A percentile compares a stretch with the other conserved stretches of the same genome.
Conservation (phyloP, 1,140 invertebrate genomes). For the Solen grandis region DNA sequence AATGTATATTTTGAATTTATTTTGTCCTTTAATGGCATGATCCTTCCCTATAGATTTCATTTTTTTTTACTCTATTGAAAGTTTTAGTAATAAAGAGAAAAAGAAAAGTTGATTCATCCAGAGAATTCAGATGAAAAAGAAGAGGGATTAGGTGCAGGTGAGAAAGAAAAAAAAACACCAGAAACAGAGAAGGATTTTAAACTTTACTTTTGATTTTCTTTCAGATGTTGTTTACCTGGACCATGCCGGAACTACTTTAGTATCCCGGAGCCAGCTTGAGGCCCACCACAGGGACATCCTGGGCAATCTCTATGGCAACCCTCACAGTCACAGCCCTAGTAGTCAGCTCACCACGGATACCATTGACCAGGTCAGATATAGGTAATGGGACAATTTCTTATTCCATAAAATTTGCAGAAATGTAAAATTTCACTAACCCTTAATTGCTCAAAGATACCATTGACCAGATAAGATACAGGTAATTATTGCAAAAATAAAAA, state of each 20-base stretch:
- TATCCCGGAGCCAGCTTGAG: constrained; percentile 88
- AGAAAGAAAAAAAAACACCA: no score
- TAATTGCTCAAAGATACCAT: constrained; percentile 89
- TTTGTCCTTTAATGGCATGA: no score
- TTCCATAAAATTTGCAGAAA: background rate
- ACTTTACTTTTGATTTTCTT: no score
- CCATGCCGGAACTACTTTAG: constrained; percentile 93
- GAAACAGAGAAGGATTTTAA: no score
- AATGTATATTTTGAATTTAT: no score
- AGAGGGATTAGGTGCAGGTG: no score
- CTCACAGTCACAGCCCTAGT: constrained; percentile 88
- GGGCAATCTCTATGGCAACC: constrained; percentile 91
- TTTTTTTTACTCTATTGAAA: no score
- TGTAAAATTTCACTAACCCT: constrained; percentile 4
- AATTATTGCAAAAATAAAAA: no score
- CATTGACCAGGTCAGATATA: constrained; percentile 90
- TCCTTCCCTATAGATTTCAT: no score
- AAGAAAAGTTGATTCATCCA: no score
- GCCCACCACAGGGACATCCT: constrained; percentile 85
- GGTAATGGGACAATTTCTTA: constrained; percentile 80
- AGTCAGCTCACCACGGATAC: constrained; percentile 89
- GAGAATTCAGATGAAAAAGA: no score
- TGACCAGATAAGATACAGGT: constrained; percentile 89
- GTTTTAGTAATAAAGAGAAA: no score
- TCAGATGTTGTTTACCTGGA: constrained; percentile 89